Conservation (phyloP, 2,888 invertebrate species). For the Standfussiana lucernea region DNA sequence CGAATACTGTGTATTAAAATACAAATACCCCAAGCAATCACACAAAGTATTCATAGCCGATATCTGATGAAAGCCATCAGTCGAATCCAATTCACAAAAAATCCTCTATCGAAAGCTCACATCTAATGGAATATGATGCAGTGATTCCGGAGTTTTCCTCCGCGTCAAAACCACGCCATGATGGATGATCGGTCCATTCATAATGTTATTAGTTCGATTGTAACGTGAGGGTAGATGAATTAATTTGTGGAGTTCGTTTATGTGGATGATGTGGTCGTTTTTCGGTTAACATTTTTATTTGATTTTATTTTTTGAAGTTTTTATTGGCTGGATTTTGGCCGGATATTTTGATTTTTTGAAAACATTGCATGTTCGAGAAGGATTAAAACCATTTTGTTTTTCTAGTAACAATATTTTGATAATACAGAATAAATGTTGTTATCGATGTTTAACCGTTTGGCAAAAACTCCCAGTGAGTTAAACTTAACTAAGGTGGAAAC, state of each 20-base stretch:
- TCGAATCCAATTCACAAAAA: conserved; percentile 46
- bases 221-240: conserved; percentile 62
- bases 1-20: neutral
- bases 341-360: neutral
- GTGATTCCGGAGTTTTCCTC: conserved; percentile 68
- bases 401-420: neutral
- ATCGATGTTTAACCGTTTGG: neutral
- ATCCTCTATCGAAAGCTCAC: conserved; percentile 48
- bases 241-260: conserved; percentile 62
- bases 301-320: conserved; percentile 9
- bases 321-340: neutral
- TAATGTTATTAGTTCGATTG: conserved; percentile 76
- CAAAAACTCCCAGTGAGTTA: neutral
- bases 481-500: neutral
- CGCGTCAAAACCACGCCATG: conserved; percentile 69
- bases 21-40: neutral
- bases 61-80: conserved; percentile 23
- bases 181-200: conserved; percentile 75
- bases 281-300: conserved; percentile 39
- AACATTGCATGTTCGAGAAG: neutral
- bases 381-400: neutral
- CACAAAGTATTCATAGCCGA: conserved; percentile 9
- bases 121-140: conserved; percentile 76
- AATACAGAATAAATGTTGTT: neutral
- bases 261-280: conserved; percentile 49